These are phyloP conservation scores for Acridotheres tristis DNA, from an alignment of 2,797 vertebrate species.

Conservation along the genomic window DNA sequence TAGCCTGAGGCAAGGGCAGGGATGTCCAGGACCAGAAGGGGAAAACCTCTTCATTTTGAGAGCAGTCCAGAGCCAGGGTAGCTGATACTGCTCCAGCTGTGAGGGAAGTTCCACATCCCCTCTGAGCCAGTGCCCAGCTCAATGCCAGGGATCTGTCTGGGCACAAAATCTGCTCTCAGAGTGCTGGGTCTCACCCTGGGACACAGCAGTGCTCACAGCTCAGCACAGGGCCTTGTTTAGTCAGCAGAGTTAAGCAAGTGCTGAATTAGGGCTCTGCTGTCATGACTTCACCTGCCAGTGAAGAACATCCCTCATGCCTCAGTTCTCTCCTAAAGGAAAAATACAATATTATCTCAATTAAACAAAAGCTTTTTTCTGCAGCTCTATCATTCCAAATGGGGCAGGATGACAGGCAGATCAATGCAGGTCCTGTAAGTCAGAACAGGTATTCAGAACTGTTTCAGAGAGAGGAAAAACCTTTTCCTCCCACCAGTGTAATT, in stretches of 20 bases:
- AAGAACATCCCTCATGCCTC: not conserved
- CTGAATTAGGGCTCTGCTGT: not conserved
- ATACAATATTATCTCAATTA: constrained; percentile 53
- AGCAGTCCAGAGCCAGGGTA: not conserved
- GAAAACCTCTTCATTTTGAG: not conserved
- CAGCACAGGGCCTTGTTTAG: not conserved
- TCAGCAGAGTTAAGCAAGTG: not conserved
- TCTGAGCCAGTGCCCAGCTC: not conserved
- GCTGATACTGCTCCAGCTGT: not conserved
- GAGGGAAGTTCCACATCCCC: not conserved
- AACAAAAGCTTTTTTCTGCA: constrained; percentile 11
- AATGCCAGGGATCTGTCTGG: not conserved
- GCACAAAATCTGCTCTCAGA: not conserved
- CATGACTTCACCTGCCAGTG: not conserved
- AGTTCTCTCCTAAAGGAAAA: constrained; percentile 8
- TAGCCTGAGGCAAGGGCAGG: not conserved
- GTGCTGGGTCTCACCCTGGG: accelerated
- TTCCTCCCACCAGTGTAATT: not conserved
- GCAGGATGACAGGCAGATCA: constrained; percentile 21
- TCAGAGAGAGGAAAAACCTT: not conserved
- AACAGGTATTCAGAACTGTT: not conserved
- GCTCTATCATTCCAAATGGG: constrained; percentile 34
- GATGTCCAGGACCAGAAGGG: not conserved
- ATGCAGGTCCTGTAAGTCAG: not conserved
- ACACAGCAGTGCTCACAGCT: not conserved